These are phyloP conservation scores for Saguinus midas DNA, from an alignment of 2,113 vertebrate species.

Conservation along the genomic window DNA sequence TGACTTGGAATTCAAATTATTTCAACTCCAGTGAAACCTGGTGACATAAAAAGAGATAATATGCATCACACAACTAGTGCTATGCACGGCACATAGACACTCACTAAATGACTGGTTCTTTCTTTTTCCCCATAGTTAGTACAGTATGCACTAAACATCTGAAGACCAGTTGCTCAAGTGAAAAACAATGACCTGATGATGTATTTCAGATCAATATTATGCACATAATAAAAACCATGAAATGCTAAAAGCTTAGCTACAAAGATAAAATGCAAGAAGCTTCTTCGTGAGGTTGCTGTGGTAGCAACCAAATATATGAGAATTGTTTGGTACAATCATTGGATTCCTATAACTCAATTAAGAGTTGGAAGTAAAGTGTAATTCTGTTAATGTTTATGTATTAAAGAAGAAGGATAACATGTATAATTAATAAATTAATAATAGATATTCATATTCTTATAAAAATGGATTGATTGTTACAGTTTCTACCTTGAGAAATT, in stretches of 20 bases:
- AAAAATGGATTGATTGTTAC: neutral
- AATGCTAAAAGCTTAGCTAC: neutral
- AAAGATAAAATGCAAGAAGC: neutral
- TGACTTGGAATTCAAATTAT: neutral
- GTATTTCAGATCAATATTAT: neutral
- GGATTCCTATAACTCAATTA: neutral
- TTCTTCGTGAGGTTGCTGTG: neutral
- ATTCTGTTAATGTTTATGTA: neutral
- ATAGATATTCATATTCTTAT: neutral
- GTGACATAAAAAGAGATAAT: neutral
- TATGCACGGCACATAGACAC: neutral
- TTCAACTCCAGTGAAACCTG: neutral
- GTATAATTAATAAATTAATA: neutral
- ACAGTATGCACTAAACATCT: neutral
- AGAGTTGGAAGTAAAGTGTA: neutral
- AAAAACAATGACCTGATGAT: neutral
- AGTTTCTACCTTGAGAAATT: neutral
- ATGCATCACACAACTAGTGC: neutral
- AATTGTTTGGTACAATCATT: neutral
- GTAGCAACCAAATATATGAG: neutral
- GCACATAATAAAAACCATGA: neutral
- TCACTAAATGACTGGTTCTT: neutral
- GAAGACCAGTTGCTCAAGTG: neutral
- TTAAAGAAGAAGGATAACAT: neutral
- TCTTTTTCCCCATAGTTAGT: neutral